Percentiles rank a stretch among this genome's conserved stretches.
phyloP scores from a whole-genome alignment of 2,113 vertebrate genomes.

The Microtus ochrogaster region DNA sequence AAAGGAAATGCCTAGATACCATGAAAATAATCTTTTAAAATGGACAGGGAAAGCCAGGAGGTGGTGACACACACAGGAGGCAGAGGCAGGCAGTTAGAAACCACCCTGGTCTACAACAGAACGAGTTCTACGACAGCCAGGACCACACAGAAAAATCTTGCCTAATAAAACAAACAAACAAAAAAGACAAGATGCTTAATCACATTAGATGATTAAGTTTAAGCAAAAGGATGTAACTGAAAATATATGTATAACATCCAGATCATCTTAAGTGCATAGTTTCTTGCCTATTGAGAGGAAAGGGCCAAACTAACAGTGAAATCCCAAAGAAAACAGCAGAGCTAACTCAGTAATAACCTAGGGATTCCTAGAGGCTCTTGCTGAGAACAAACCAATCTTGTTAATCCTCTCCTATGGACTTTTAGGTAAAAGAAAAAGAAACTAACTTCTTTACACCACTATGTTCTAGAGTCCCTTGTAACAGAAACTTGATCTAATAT shows the following conservation, averaged over 20 bases:
- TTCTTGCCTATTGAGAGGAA: neutral
- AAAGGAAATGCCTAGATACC: slow-evolving; percentile 15
- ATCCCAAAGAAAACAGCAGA: neutral
- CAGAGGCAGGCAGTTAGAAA: too few relatives aligned
- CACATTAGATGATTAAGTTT: neutral
- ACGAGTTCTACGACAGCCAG: too few relatives aligned
- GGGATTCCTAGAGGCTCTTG: neutral
- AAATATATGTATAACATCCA: neutral
- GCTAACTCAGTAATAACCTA: neutral
- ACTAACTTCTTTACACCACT: neutral
- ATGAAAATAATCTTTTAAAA: neutral
- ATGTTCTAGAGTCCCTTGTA: neutral
- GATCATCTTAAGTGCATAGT: neutral
- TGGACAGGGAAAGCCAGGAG: too few relatives aligned
- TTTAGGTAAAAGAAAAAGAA: neutral
- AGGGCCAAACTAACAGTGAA: neutral
- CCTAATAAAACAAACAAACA: too few relatives aligned
- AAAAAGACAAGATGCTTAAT: too few relatives aligned
- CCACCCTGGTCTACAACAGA: too few relatives aligned
- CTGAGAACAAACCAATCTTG: neutral
- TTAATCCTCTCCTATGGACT: neutral
- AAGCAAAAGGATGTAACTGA: neutral
- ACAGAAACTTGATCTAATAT: neutral
- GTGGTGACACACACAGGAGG: too few relatives aligned
- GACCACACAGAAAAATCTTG: too few relatives aligned